Evolutionary conservation across 2,113 vertebrate genomes (phyloP), one percentile per base, ranked within the genome.

Genomic region (Sander vitreus): DNA sequence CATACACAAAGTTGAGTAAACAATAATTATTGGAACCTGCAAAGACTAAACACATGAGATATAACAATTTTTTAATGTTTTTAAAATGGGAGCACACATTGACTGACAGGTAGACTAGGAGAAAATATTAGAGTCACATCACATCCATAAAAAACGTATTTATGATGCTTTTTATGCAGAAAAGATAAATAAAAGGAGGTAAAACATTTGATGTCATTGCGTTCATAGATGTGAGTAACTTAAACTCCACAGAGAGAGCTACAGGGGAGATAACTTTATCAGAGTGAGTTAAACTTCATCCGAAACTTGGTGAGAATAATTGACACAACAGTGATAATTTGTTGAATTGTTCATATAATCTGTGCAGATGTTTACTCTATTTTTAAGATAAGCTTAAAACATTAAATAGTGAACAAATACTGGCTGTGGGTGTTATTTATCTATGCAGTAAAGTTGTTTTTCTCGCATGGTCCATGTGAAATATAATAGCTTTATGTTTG

Each of bases 351-450:
- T 39, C 3, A 25, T n/a, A n/a, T n/a, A n/a, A 43, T 33, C 8
- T 12, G 27, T 57, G n/a, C 43, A 9, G 9, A 43, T 43, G 16
- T 27, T 27, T 11, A 12, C 25, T 48, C 2, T 5, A 12, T 47
- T 48, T 9, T 19, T 11, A 18, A 27, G 15, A 45, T 25, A 18
- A 27, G 15, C 30, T 25, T 11, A 2, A 59, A 30, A 45, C 36
- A 69, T 63, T 1, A 63, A 50, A 63, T 69, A 48, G 62, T 27
- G 50, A 81, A 76, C 19, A 33, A 11, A 13, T 8, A 64, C 21
- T 14, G n/a, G 11, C 15, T 57, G 5, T 39, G 8, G 3, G 19
- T 57, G 25, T 65, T 60, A 15, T 67, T 55, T 3, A 15, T 39
- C 21, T 67, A 5, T 25, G 53, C 30, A 12, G 27, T 27, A 9